These are phyloP conservation scores for Trichosurus vulpecula DNA, from an alignment of 2,797 vertebrate species.

Conservation along the genomic window DNA sequence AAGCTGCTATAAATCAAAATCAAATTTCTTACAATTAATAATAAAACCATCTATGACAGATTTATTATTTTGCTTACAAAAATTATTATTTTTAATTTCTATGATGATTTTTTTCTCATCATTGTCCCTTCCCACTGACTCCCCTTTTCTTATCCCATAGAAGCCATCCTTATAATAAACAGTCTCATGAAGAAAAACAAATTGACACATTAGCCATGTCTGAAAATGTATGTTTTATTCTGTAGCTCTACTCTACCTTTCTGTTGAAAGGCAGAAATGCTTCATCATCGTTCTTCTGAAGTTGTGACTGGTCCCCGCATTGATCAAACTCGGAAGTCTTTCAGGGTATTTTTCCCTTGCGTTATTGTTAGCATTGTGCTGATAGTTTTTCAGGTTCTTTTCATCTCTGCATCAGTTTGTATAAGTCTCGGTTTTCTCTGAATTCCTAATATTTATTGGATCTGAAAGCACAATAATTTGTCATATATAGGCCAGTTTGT, in stretches of 20 bases:
- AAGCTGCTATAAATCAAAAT: not conserved
- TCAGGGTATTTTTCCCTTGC: not conserved
- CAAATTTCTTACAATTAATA: not conserved
- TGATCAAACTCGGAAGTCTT: not conserved
- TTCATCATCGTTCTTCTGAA: not conserved
- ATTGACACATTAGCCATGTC: conserved; percentile 18
- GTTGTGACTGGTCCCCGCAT: not conserved
- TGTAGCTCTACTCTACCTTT: not conserved
- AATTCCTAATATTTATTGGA: not conserved
- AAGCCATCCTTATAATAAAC: not conserved
- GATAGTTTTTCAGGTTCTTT: not conserved
- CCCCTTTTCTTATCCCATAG: not conserved
- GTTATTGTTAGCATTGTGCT: not conserved
- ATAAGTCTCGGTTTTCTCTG: not conserved
- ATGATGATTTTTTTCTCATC: not conserved
- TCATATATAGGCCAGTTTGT: not conserved
- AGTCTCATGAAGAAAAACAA: not conserved
- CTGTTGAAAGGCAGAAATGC: not conserved
- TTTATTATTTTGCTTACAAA: not conserved
- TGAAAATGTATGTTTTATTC: not conserved
- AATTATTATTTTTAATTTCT: not conserved
- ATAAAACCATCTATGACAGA: not conserved
- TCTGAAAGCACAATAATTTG: not conserved
- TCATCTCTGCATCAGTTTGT: not conserved
- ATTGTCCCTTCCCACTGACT: not conserved